Evolutionary conservation across 2,888 invertebrate species (phyloP), one percentile per base, ranked within the genome.

Genomic region (Agrotis clavis): DNA sequence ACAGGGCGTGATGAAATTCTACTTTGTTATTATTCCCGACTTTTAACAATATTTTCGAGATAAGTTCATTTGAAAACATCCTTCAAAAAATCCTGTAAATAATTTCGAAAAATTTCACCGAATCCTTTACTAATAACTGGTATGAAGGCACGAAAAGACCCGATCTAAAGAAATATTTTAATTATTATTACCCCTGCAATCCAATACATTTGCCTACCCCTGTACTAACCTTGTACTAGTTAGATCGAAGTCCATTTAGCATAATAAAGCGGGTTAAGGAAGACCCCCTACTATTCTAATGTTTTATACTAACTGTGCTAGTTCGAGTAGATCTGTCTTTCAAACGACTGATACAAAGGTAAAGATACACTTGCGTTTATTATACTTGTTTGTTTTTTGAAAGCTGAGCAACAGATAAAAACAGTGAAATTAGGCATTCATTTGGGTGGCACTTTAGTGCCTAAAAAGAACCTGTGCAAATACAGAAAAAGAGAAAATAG

Each of bases 1-100:
- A 92, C 91, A 92, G 93, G 91, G 91, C 87, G 87, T 86, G 88
- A 79, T 87, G 86, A 88, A 88, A 87, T 86, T 88, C 89, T 66
- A 61, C 62, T 9, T 77, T 72, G 51, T 57, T 65, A 45, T 45
- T 57, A 3, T 45, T 50, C 60, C 11, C 3, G 21, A 30, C 45
- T 50, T 74, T 41, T 61, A 30, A 14, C 30, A 14, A 50, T 61
- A n/a, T 35, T n/a, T 53, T 48, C 47, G 13, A 2, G 0, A 61
- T n/a, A 1, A 6, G 35, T 53, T 60, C 0, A 41, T 45, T 56
- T 16, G 54, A 54, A 50, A 13, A 41, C 19, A 56, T 14, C 53
- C 21, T 41, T 6, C 4, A 25, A 74, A 25, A 19, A 45, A n/a
- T 2, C 3, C 3, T 69, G 45, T 59, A 59, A 73, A 51, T 73